Base-by-base conservation (phyloP, 2,888 invertebrate genomes). In the Iselma pallidipennis region DNA sequence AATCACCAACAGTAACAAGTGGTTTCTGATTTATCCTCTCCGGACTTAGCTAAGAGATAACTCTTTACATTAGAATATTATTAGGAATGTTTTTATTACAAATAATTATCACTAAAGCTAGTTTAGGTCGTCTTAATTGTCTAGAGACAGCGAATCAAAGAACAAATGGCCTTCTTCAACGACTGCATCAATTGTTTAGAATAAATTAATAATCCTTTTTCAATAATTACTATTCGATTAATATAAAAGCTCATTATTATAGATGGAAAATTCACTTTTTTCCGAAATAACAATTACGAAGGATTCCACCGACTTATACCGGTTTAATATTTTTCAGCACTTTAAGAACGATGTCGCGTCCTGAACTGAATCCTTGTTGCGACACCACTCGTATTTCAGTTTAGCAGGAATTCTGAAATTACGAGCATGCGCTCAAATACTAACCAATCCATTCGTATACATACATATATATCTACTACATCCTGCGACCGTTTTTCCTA, bases 371-470 rank as follows among this genome's bases (percentile, higher is more conserved):
- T 66, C 73, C 72, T 71, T 68, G 70, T 68, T 67, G 73, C 71
- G 69, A 69, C 70, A 69, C 67, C 71, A 69, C 67, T 71, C 68
- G 74, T 76, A 74, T 75, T 76, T 75, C 71, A 72, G 70, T 72
- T 71, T 68, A 65, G 19, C 66, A 69, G 69, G 69, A 66, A 60
- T 67, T 66, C 66, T 66, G 66, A 68, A 66, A 50, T 63, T 54
- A 53, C 21, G 66, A 67, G 71, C 77, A 75, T 72, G 77, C 77
- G 77, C 74, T 57, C 54, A 52, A 51, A 57, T 31, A 55, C 19
- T 21, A 29, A 55, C 63, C 71, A 67, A 72, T 67, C 67, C 62
- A 55, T 66, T 58, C 5, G 12, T 45, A 19, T 45, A 45, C 2
- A 12, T 21, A 5, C n/a, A 23, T 23, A 21, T 21, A 45, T 10